Evolutionary conservation across 1,140 invertebrate genomes (phyloP).

Genomic region (Heliothis subflexa): DNA sequence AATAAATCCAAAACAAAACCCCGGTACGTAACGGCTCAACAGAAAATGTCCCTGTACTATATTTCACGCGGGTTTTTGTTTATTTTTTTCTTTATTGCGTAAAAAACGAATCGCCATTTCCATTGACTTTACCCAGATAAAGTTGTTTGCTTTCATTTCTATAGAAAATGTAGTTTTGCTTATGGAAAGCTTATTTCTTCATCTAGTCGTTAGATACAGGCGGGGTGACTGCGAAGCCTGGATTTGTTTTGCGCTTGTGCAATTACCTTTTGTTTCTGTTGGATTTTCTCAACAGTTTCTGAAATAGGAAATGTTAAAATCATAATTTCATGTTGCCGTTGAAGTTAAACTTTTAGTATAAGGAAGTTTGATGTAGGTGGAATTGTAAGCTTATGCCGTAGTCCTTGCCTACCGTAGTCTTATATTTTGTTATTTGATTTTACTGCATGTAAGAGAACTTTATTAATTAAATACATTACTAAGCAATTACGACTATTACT

Average conservation of each 20-base stretch:
- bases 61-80: constrained; percentile 40
- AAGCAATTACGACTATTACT: too few species aligned
- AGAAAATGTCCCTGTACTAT: constrained; percentile 37
- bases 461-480: too few species aligned
- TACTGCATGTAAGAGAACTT: too few species aligned
- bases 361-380: neutral
- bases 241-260: constrained; percentile 51
- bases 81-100: constrained; percentile 45
- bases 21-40: constrained; percentile 37
- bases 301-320: constrained; percentile 31
- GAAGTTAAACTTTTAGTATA: constrained; percentile 4
- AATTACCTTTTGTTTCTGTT: constrained; percentile 42
- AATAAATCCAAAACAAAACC: constrained; percentile 47
- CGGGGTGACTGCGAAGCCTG: constrained; percentile 54
- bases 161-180: constrained; percentile 49
- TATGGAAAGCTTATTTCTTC: constrained; percentile 58
- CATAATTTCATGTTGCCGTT: constrained; percentile 29
- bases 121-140: constrained; percentile 41
- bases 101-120: constrained; percentile 42
- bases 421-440: too few species aligned
- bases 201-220: constrained; percentile 53
- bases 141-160: constrained; percentile 35
- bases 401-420: neutral
- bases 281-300: constrained; percentile 38
- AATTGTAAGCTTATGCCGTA: neutral